A percentile compares a stretch with the other conserved stretches of the same genome.
Conservation (phyloP, 2,888 invertebrate species). For the Protonemura montana region DNA sequence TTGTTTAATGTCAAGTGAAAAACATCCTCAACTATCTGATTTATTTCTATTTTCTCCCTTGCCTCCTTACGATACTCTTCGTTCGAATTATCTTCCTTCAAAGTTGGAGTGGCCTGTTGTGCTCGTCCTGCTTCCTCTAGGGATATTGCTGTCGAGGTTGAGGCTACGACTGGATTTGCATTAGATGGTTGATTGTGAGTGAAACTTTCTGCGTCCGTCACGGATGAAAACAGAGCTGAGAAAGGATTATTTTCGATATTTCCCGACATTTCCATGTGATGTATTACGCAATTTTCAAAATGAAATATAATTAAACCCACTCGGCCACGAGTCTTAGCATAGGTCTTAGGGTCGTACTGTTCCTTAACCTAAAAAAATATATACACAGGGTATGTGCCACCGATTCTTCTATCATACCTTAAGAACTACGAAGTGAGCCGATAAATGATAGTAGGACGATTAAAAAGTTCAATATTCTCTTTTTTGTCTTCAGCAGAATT, state of each 20-base stretch:
- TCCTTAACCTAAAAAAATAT: too few relatives aligned
- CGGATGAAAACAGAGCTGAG: constrained; percentile 57
- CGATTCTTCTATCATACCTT: too few relatives aligned
- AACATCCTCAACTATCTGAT: constrained; percentile 71
- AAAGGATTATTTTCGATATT: constrained; percentile 60
- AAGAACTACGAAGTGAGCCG: too few relatives aligned
- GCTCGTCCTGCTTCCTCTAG: constrained; percentile 16
- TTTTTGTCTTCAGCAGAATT: too few relatives aligned
- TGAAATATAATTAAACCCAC: not conserved
- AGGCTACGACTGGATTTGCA: constrained; percentile 26
- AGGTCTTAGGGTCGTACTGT: too few relatives aligned
- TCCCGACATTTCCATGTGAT: constrained; percentile 54
- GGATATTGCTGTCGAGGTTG: constrained; percentile 26
- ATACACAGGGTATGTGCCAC: too few relatives aligned
- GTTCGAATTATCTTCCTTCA: constrained; percentile 19
- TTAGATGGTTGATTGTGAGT: constrained; percentile 51
- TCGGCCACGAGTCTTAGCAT: too few relatives aligned
- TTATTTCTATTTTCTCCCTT: constrained; percentile 57
- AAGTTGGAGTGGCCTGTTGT: not conserved
- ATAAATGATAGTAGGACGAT: too few relatives aligned
- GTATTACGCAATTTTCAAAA: not conserved
- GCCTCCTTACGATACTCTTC: constrained; percentile 50
- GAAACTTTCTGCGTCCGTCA: constrained; percentile 55
- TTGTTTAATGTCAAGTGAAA: constrained; percentile 75
- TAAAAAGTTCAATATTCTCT: too few relatives aligned